A percentile compares a stretch with the other conserved stretches of the same genome.
Evolutionary conservation across 2,113 vertebrate species (phyloP).

Genomic region (Desmodus rotundus): DNA sequence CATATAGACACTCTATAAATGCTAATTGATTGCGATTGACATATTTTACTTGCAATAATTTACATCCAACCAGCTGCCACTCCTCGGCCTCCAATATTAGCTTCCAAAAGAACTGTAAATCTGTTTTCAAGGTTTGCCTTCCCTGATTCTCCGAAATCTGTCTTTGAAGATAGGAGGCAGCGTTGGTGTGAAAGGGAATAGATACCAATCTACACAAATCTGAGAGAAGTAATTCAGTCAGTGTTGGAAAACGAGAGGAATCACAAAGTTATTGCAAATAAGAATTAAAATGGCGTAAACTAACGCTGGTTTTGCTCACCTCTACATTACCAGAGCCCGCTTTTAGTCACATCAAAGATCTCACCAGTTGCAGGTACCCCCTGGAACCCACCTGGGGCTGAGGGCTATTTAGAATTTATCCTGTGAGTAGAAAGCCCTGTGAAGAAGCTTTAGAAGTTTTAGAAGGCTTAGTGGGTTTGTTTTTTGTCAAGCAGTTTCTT

Average conservation of each 20-base stretch:
- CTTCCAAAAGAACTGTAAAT: neutral
- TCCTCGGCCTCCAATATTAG: neutral
- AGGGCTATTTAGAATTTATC: neutral
- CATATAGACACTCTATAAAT: slow-evolving; percentile 11
- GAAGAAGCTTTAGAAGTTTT: neutral
- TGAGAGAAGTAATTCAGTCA: neutral
- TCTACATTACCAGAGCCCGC: neutral
- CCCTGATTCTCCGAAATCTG: neutral
- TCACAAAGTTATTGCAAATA: neutral
- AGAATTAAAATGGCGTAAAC: neutral
- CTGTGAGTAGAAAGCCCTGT: neutral
- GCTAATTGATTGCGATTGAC: slow-evolving; percentile 34
- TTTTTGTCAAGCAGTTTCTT: neutral
- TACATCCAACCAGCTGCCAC: neutral
- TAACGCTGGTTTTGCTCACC: neutral
- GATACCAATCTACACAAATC: neutral
- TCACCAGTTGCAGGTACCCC: neutral
- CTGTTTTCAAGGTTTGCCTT: neutral
- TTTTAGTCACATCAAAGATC: neutral
- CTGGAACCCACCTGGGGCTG: neutral
- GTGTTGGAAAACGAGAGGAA: neutral
- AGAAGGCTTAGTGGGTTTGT: neutral
- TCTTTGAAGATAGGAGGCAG: neutral
- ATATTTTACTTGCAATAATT: slow-evolving; percentile 46
- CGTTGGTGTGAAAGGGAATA: neutral